phyloP scores from a whole-genome alignment of 2,113 vertebrate species.

The Nothoprocta perdicaria region DNA sequence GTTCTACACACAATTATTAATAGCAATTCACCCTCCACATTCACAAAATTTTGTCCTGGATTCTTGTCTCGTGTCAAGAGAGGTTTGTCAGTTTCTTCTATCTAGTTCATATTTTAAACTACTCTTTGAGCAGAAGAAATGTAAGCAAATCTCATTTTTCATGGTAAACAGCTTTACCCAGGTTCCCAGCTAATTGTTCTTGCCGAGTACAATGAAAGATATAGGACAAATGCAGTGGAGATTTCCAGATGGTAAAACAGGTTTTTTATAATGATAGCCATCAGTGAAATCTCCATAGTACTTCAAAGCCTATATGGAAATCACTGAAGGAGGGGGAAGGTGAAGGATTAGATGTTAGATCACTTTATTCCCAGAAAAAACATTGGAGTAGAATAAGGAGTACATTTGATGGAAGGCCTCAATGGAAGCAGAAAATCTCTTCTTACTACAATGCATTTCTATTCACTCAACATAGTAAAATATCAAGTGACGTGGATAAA shows the following conservation, averaged over 20 bases:
- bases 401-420: not conserved
- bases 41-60: not conserved
- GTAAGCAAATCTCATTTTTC: not conserved
- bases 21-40: not conserved
- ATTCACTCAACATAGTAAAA: not conserved
- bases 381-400: not conserved
- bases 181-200: not conserved
- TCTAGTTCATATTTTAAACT: not conserved
- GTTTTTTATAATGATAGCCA: not conserved
- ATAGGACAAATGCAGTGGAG: not conserved
- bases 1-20: not conserved
- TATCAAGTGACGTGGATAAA: not conserved
- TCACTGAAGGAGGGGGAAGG: not conserved
- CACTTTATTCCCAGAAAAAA: not conserved
- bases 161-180: not conserved
- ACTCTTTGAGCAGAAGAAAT: not conserved
- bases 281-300: constrained; percentile 28
- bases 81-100: not conserved
- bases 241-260: constrained; percentile 8
- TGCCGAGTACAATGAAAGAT: not conserved
- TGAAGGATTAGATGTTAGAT: not conserved
- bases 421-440: constrained; percentile 1
- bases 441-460: not conserved
- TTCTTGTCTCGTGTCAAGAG: not conserved
- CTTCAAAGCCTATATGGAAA: constrained; percentile 33